Percentiles rank a stretch among this genome's conserved stretches.
Evolutionary conservation across 2,797 vertebrate genomes (phyloP).

Genomic region (Centroberyx gerrardi): DNA sequence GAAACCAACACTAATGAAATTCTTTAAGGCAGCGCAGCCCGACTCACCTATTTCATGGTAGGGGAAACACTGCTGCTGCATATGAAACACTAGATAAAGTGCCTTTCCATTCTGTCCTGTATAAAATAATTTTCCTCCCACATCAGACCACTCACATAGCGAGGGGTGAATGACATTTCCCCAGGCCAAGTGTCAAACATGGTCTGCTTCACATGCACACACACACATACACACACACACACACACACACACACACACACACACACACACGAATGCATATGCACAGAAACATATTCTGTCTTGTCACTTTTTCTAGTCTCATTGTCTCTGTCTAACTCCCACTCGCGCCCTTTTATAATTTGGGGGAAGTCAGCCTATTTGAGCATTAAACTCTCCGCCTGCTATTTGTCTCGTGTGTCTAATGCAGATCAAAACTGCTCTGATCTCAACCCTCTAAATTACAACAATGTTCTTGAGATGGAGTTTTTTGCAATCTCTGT

Average conservation of each 20-base stretch:
- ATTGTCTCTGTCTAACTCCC: conserved; percentile 55
- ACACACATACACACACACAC: conserved; percentile 35
- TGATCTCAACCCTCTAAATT: conserved; percentile 54
- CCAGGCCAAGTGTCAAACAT: conserved; percentile 68
- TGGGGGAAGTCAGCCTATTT: conserved; percentile 67
- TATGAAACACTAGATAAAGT: conserved; percentile 66
- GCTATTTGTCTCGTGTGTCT: conserved; percentile 34
- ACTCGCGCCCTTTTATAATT: conserved; percentile 69
- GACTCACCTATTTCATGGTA: conserved; percentile 65
- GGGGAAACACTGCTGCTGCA: conserved; percentile 52
- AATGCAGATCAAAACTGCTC: conserved; percentile 47
- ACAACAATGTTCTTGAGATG: conserved; percentile 34
- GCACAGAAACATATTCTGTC: conserved; percentile 52
- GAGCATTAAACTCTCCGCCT: conserved; percentile 59
- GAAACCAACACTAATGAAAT: conserved; percentile 59
- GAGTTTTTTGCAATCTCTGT: neutral
- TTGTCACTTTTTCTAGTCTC: conserved; percentile 44
- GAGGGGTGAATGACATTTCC: conserved; percentile 74
- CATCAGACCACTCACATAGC: conserved; percentile 48
- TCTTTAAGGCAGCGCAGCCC: conserved; percentile 38
- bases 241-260: conserved; percentile 38
- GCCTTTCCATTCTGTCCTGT: conserved; percentile 45
- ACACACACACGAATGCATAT: conserved; percentile 45
- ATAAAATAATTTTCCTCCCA: conserved; percentile 66
- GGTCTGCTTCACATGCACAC: conserved; percentile 60